These are phyloP conservation scores for Gopherus flavomarginatus DNA, from an alignment of 2,113 vertebrate genomes.

Conservation along the genomic window DNA sequence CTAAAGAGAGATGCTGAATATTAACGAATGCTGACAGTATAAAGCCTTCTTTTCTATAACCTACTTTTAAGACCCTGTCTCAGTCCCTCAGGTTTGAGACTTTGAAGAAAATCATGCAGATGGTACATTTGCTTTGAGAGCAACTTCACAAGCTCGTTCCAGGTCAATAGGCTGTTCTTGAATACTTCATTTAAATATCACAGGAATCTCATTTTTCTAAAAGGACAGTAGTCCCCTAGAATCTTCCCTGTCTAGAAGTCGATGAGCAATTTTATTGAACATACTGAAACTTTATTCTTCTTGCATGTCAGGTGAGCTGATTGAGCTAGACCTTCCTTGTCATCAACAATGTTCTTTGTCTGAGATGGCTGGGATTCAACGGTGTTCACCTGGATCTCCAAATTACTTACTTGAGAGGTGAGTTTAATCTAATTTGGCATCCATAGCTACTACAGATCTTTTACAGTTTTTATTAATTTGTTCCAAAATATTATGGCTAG, in stretches of 20 bases:
- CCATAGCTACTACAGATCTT: neutral
- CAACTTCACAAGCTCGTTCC: neutral
- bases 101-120: neutral
- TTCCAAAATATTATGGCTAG: neutral
- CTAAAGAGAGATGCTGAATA: neutral
- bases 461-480: neutral
- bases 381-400: neutral
- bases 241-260: neutral
- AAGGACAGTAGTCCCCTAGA: neutral
- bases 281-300: neutral
- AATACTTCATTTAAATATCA: neutral
- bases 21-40: neutral
- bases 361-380: neutral
- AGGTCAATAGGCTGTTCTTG: neutral
- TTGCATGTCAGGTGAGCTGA: fast-evolving
- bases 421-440: neutral
- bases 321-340: neutral
- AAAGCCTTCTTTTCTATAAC: neutral
- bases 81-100: neutral
- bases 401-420: neutral
- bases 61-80: neutral
- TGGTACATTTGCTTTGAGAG: neutral
- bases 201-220: neutral
- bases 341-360: neutral
- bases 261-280: neutral